Evolutionary conservation across 2,797 vertebrate species (phyloP), one percentile per base, ranked within the genome.

Genomic region (Falco rusticolus): DNA sequence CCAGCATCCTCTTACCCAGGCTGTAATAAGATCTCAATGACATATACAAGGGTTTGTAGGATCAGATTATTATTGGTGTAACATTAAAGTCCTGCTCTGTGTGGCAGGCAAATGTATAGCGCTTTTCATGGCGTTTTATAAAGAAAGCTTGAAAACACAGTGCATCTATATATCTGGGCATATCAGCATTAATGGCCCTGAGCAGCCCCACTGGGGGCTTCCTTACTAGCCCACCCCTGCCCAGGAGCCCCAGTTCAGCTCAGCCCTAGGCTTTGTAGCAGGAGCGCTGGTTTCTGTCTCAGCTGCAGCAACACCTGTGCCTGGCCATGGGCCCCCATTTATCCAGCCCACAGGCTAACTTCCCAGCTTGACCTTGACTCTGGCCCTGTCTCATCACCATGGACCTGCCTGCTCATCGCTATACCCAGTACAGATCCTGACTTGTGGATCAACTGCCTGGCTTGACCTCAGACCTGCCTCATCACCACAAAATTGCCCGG

Each of bases 1-100:
- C 84, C 89, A 75, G 93, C 85, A 94, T 95, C 94, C 72, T 92
- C 87, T 91, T 94, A 93, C 47, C 66, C 80, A 39, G 78, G 47
- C 81, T 92, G 75, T 92, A 87, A 81, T 84, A 93, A 90, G 70
- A 90, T 69, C 91, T 87, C 94, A 93, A 1, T 91, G 85, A 82
- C 88, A 90, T 53, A 86, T 70, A 90, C 86, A 82, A 26, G 45
- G 70, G 54, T 80, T 94, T 96, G 88, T 86, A 87, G 90, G 84
- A 94, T 93, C 83, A 47, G 22, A 63, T 90, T 94, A 74, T 89
- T 84, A 84, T 79, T 93, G 89, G 75, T 61, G 57, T 79, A 89
- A 64, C 56, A 57, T 57, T 59, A 13, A 87, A 93, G 81, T 50
- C 74, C 70, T 77, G 37, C 60, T 85, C 26, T 79, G 5, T 80